Base-by-base conservation (phyloP, 2,113 vertebrate genomes). In the Saguinus imperator region DNA sequence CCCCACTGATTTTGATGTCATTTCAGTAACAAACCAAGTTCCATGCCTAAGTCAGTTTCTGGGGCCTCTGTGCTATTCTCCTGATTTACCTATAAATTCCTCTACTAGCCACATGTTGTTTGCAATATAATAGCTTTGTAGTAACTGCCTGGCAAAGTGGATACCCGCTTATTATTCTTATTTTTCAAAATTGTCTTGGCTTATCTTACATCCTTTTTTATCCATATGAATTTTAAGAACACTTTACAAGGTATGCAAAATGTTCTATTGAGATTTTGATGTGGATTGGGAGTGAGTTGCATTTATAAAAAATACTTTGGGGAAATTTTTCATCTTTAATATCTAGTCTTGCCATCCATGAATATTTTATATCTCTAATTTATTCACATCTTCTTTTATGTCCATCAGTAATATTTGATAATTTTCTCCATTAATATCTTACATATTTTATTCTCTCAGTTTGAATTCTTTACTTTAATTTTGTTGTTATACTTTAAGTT, bases 61-160 rank as follows among this genome's bases (percentile, higher is more conserved):
- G 29, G 45, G 40, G 27, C 87, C 18, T 77, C 45, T 32, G 18
- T 81, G n/a, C 43, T 70, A 43, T 72, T 89, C 29, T 45, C 64
- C 23, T 50, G 82, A 82, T 80, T 73, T 77, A 64, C 43, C 94
- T 89, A 84, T 35, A 94, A 96, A 92, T 66, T 94, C n/a, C n/a
- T 92, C 92, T 79, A 32, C 25, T 70, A 79, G n/a, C 37, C 57
- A 18, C 58, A 43, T 86, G 58, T 58, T 93, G 75, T 96, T 94
- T 89, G 90, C 43, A 93, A 55, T 76, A 35, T 68, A 87, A 61
- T 35, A 52, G 50, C 52, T 86, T 88, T 68, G 17, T 75, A 13
- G 57, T 32, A 92, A 87, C 85, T 90, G 48, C 37, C 50, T 77
- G 17, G 29, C 11, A 82, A 73, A 57, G 32, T 37, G 12, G 48